phyloP scores from a whole-genome alignment of 2,797 vertebrate genomes.

The Tamandua tetradactyla region DNA sequence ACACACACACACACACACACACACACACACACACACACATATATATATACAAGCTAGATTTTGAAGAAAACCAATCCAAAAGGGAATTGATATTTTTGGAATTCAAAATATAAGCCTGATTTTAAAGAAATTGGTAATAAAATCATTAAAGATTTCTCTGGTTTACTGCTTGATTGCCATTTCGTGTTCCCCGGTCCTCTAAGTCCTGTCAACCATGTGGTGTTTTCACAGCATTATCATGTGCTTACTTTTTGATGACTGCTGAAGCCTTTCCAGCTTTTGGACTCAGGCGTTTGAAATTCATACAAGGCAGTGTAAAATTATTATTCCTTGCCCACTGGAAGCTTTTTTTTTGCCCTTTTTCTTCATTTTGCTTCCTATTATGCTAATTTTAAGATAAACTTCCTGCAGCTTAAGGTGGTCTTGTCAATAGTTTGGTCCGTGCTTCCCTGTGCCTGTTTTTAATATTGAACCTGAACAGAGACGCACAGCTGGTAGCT shows the following conservation, averaged over 20 bases:
- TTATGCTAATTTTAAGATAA: neutral
- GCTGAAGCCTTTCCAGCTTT: neutral
- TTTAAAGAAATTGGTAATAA: neutral
- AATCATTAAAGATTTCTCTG: neutral
- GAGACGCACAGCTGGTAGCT: neutral
- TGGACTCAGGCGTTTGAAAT: neutral
- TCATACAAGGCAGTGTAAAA: neutral
- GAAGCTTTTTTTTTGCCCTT: fast-evolving
- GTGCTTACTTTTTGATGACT: neutral
- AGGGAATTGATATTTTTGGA: neutral
- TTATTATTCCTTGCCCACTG: neutral
- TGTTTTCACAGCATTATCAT: neutral
- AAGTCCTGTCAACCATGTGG: neutral
- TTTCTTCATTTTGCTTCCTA: too few relatives aligned
- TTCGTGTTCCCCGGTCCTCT: neutral
- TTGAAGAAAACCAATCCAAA: neutral
- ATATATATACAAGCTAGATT: neutral
- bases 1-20: neutral
- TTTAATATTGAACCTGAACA: neutral
- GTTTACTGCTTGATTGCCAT: neutral
- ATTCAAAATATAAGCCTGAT: neutral
- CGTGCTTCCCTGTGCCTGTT: neutral
- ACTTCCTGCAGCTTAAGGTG: neutral
- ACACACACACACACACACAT: neutral
- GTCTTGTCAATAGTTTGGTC: neutral